Percentiles rank a stretch among this genome's conserved stretches.
Conservation (phyloP, 2,797 vertebrate genomes). For the Chelidonichthys spinosus region DNA sequence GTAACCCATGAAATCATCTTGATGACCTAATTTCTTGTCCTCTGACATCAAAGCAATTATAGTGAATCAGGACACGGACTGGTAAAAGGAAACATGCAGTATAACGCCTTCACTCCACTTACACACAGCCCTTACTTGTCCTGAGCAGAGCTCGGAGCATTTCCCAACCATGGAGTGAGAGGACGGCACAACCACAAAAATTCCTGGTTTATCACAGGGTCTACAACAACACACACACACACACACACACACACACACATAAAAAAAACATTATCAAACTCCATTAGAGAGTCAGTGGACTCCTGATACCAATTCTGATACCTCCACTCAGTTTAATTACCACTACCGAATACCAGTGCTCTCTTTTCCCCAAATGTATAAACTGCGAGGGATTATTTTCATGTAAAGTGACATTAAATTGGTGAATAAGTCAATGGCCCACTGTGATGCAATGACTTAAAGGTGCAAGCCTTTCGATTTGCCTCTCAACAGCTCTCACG, state of each 20-base stretch:
- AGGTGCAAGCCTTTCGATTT: no score
- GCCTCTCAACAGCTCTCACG: no score
- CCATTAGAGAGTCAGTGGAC: background rate
- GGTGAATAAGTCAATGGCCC: background rate
- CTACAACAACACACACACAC: conserved; percentile 26
- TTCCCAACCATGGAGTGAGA: conserved; percentile 7
- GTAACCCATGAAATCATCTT: conserved; percentile 12
- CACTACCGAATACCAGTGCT: background rate
- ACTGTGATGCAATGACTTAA: conserved; percentile 1
- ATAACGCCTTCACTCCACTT: conserved; percentile 6
- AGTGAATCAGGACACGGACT: conserved; percentile 4
- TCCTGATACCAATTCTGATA: background rate
- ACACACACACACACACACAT: conserved; percentile 10
- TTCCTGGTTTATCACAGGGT: background rate
- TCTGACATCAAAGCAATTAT: conserved; percentile 7
- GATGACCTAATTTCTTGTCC: conserved; percentile 14
- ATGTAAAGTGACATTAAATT: background rate
- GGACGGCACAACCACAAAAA: background rate
- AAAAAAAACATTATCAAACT: no score
- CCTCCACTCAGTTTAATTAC: background rate
- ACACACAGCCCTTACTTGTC: background rate
- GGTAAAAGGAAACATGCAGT: conserved; percentile 3
- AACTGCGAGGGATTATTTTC: background rate
- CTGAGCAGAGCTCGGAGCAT: background rate
- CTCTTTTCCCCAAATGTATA: background rate